A percentile compares a stretch with the other conserved stretches of the same genome.
Conservation (phyloP, 2,888 invertebrate genomes). For the Agrochola lychnidis region DNA sequence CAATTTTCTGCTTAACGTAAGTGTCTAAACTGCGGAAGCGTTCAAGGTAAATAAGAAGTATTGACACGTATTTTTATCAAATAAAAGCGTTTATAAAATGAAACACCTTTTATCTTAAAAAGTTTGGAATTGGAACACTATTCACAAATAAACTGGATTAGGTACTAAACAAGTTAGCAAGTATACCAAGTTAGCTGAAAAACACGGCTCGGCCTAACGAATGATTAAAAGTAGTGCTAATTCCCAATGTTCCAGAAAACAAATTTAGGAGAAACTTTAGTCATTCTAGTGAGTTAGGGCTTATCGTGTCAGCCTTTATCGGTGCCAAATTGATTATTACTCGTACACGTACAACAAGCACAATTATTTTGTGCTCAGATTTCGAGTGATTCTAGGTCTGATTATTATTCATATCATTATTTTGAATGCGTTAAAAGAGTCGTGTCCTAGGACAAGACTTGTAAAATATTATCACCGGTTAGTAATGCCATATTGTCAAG, state of each 20-base stretch:
- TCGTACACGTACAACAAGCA: too few species aligned
- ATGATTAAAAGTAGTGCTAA: slow-evolving; percentile 23
- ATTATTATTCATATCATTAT: background rate
- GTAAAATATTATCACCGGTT: background rate
- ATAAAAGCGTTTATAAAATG: background rate
- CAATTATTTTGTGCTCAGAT: background rate
- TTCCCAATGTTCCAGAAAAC: slow-evolving; percentile 44
- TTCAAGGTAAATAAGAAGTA: background rate
- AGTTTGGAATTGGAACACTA: background rate
- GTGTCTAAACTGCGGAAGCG: background rate
- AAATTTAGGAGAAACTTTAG: slow-evolving; percentile 39
- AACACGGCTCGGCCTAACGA: slow-evolving; percentile 23
- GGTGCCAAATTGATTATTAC: background rate
- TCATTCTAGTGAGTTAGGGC: slow-evolving; percentile 23
- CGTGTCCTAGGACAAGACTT: background rate
- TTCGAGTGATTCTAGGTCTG: background rate
- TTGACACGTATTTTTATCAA: slow-evolving; percentile 2
- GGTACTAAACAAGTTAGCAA: slow-evolving; percentile 19
- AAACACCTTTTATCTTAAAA: background rate
- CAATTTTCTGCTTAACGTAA: background rate
- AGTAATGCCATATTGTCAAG: too few species aligned
- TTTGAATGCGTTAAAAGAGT: slow-evolving; percentile 1
- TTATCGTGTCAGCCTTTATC: slow-evolving; percentile 18
- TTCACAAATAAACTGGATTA: slow-evolving; percentile 19
- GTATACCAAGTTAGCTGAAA: slow-evolving; percentile 8